Conservation (phyloP, 1,140 invertebrate species). For the Bursaphelenchus mucronatus region DNA sequence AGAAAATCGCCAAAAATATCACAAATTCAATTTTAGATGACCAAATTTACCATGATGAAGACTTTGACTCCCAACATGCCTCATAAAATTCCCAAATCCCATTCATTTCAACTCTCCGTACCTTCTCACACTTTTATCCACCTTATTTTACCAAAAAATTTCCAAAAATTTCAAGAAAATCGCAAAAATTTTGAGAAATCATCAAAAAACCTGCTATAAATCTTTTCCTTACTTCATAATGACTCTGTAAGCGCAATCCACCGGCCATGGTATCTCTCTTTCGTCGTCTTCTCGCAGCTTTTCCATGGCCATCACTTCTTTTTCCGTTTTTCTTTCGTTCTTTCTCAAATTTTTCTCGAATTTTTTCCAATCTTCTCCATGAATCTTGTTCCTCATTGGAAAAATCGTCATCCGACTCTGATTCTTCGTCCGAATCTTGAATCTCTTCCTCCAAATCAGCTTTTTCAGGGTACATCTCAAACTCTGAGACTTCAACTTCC, state of each 20-base stretch:
- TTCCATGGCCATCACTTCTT: neutral
- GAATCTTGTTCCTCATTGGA: neutral
- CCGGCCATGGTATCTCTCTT: neutral
- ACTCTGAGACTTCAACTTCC: neutral
- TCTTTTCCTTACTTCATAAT: no score
- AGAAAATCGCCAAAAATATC: no score
- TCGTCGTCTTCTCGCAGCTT: conserved; percentile 3
- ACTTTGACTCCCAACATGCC: no score
- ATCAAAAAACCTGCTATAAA: conserved; percentile 2
- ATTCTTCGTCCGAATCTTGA: conserved; percentile 6
- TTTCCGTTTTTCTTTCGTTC: neutral
- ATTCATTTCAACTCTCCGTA: no score
- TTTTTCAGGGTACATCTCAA: neutral
- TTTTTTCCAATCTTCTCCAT: conserved; percentile 17
- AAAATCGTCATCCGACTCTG: neutral
- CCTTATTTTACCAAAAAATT: no score
- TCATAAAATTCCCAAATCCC: no score
- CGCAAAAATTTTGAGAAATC: neutral
- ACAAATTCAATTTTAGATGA: no score
- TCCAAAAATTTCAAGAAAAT: no score
- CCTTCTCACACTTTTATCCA: no score
- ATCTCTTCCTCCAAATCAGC: neutral
- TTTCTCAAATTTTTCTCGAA: conserved; percentile 21
- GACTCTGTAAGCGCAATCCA: conserved; percentile 3
- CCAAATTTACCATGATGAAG: no score